These are phyloP conservation scores for Darevskia mixta DNA, from an alignment of 2,797 vertebrate species.

Conservation along the genomic window DNA sequence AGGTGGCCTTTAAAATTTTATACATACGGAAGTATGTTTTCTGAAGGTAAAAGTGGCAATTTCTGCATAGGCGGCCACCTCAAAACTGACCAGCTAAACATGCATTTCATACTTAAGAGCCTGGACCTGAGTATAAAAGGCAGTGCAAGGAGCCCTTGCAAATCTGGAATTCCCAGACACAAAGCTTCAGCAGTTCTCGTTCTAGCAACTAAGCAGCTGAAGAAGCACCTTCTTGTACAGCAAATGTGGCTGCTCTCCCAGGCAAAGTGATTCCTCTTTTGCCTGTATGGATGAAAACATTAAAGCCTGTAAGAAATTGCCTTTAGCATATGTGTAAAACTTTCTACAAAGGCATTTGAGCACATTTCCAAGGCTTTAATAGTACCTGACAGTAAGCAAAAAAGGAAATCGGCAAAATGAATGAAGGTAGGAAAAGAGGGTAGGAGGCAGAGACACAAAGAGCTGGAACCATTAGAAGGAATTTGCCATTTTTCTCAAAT, in stretches of 20 bases:
- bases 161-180: slow-evolving; percentile 9
- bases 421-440: background rate
- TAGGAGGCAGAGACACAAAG: background rate
- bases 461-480: background rate
- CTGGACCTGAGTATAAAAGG: background rate
- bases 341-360: background rate
- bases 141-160: background rate
- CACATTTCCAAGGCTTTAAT: background rate
- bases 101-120: background rate
- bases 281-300: background rate
- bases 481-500: slow-evolving; percentile 7
- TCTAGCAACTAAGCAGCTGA: background rate
- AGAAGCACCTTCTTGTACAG: background rate
- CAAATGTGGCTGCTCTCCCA: background rate
- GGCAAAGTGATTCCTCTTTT: background rate
- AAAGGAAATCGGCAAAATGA: background rate
- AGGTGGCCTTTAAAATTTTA: background rate
- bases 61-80: background rate
- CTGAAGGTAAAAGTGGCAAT: background rate
- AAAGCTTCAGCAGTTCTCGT: background rate
- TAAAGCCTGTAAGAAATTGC: background rate
- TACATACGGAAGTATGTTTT: background rate
- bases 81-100: background rate
- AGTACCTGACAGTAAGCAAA: background rate
- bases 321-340: slow-evolving; percentile 2